Base-by-base conservation (phyloP, 2,113 vertebrate genomes). In the Apodemus speciosus region DNA sequence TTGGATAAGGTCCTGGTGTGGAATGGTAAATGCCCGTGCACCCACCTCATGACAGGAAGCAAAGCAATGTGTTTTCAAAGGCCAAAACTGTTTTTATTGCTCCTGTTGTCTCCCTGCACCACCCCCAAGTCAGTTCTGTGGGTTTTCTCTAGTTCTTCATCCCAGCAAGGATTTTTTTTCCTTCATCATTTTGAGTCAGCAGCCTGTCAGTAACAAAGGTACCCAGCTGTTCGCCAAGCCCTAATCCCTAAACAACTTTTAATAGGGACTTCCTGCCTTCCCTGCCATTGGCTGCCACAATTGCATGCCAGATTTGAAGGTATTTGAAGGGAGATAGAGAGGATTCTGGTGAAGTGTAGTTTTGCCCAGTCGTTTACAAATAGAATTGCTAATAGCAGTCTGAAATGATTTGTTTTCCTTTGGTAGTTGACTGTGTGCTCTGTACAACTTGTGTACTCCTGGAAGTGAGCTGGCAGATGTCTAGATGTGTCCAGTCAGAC, bases 41-140 rank as follows among this genome's bases (percentile, higher is more conserved):
- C 84, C 85, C 91, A 66, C 80, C 87, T 92, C 91, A 84, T 94
- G 85, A 95, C 66, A 51, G 77, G 66, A 89, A 71, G 76, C 80
- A 92, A 46, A 90, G 81, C 80, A 91, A 93, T 96, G 89, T 95
- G 92, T 93, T 97, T 97, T 91, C 91, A 91, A 96, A 96, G 76
- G 66, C 89, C 94, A 96, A 62, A 75, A 60, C 76, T 92, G 89
- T 90, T 93, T 81, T 68, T 35, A 87, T 77, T 75, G 15, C 13
- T 5, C 13, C 20, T 51, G n/a, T 56, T 56, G 88, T 93, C 93
- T 56, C 16, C 16, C 3, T 16, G 3, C 56, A 0, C 13, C 23
- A 18, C 8, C 4, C 79, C 11, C 53, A 60, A 81, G 14, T 60
- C n/a, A 62, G 56, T 58, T 40, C 3, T 27, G 35, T 81, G 0